phyloP scores from a whole-genome alignment of 2,888 invertebrate genomes.

The Pinctada fucata region DNA sequence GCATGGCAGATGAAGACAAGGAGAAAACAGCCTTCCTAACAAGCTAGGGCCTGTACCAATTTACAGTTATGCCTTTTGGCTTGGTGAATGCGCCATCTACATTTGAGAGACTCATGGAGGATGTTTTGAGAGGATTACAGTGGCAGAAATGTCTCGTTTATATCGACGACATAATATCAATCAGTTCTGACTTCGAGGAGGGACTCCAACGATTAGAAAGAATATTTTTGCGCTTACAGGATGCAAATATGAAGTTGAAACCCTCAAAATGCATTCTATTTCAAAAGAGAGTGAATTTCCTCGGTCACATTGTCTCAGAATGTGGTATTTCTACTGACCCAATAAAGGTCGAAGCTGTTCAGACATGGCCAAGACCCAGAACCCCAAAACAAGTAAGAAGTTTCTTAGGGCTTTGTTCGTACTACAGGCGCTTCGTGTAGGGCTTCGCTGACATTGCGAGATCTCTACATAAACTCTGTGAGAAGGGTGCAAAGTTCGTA shows the following conservation, averaged over 20 bases:
- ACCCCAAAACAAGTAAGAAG: not conserved
- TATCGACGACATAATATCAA: not conserved
- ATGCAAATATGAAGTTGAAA: slow-evolving; percentile 26
- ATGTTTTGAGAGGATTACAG: slow-evolving; percentile 37
- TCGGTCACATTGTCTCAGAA: slow-evolving; percentile 27
- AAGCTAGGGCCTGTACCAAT: slow-evolving; percentile 40
- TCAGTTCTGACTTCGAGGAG: not conserved
- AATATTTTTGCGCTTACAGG: slow-evolving; percentile 19
- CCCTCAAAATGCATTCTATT: slow-evolving; percentile 31
- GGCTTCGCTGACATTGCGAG: not conserved
- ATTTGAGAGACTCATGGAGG: slow-evolving; percentile 53
- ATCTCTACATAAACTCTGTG: not conserved
- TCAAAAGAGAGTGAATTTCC: slow-evolving; percentile 11
- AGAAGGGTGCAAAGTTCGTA: slow-evolving; percentile 1
- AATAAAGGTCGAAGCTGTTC: not conserved
- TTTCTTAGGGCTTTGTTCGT: too few relatives aligned
- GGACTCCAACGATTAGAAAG: slow-evolving; percentile 16
- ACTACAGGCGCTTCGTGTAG: too few relatives aligned
- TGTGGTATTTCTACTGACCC: slow-evolving; percentile 24
- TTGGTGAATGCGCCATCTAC: slow-evolving; percentile 45
- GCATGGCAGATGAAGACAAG: slow-evolving; percentile 39
- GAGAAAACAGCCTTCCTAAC: slow-evolving; percentile 47
- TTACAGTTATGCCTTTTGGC: slow-evolving; percentile 43
- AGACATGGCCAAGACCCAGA: not conserved
- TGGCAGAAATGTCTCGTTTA: slow-evolving; percentile 24